Conservation (phyloP, 2,113 vertebrate genomes). For the Macheiramphus alcinus region DNA sequence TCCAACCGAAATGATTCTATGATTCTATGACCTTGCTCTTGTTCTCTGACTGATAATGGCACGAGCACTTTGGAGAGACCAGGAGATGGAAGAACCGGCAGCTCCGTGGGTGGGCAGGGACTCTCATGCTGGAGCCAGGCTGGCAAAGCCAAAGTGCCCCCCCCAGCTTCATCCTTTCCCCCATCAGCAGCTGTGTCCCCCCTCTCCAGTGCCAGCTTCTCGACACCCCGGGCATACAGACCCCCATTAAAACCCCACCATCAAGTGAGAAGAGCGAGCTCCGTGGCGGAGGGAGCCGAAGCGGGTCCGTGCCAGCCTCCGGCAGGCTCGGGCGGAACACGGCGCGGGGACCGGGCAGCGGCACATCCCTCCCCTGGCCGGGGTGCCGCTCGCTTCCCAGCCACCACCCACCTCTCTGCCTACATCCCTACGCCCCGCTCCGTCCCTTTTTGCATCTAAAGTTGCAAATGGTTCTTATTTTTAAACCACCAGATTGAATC, state of each 20-base stretch:
- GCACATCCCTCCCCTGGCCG: neutral
- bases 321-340: neutral
- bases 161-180: neutral
- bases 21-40: neutral
- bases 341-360: fast-evolving
- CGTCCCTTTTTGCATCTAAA: neutral
- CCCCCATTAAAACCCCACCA: neutral
- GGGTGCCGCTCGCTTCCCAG: neutral
- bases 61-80: neutral
- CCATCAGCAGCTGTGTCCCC: neutral
- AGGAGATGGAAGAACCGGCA: neutral
- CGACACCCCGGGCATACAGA: fast-evolving
- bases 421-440: fast-evolving
- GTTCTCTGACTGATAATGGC: neutral
- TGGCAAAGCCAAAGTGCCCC: neutral
- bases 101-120: neutral
- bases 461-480: neutral
- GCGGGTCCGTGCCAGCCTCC: fast-evolving
- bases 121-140: fast-evolving
- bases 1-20: too few species aligned
- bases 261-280: neutral
- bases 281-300: fast-evolving
- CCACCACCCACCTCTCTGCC: neutral
- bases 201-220: neutral
- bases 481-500: neutral